Evolutionary conservation across 1,140 invertebrate species (phyloP).

Genomic region (Saccostrea cuccullata): DNA sequence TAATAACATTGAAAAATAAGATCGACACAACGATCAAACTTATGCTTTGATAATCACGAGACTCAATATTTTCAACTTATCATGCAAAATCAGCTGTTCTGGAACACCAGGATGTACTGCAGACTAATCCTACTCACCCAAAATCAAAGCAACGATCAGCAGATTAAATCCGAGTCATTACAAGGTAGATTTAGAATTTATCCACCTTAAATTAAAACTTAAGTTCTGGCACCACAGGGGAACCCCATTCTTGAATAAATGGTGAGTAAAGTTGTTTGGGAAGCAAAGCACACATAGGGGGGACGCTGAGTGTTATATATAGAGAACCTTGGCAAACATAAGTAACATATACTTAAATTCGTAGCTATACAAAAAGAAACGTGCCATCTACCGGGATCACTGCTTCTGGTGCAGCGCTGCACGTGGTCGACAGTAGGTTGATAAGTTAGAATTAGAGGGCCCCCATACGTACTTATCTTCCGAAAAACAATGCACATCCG

Average conservation of each 20-base stretch:
- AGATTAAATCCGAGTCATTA: slow-evolving; percentile 27
- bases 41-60: too few relatives aligned
- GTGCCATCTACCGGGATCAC: slow-evolving; percentile 5
- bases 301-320: slow-evolving; percentile 1
- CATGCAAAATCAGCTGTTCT: slow-evolving; percentile 8
- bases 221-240: background rate
- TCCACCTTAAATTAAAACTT: background rate
- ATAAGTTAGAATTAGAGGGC: background rate
- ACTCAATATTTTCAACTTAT: background rate
- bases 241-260: background rate
- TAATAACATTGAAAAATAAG: background rate
- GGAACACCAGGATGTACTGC: background rate
- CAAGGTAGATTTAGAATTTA: background rate
- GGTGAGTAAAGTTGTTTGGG: background rate
- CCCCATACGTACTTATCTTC: background rate
- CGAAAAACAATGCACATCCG: background rate
- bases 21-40: background rate
- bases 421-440: background rate
- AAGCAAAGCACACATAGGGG: background rate
- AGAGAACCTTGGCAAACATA: slow-evolving; percentile 22
- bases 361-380: slow-evolving; percentile 5
- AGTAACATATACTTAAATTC: background rate
- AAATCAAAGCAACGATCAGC: background rate
- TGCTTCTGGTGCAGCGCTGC: background rate
- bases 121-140: slow-evolving; percentile 9